Percentiles rank a stretch among this genome's conserved stretches.
Evolutionary conservation across 2,888 invertebrate genomes (phyloP).

Genomic region (Slavum lentiscoides): DNA sequence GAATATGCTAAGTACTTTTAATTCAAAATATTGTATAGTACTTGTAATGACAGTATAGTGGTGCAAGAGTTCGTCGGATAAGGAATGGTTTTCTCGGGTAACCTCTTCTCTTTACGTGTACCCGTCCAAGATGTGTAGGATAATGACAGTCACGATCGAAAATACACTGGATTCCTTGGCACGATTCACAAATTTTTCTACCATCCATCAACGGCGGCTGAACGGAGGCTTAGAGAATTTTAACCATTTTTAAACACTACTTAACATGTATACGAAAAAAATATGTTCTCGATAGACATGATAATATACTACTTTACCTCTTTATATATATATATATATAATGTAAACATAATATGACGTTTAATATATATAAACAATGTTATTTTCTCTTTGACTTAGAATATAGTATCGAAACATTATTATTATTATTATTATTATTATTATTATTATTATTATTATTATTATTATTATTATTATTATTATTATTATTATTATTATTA

Average conservation of each 20-base stretch:
- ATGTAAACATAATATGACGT: background rate
- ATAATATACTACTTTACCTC: too few species aligned
- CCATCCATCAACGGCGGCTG: conserved; percentile 26
- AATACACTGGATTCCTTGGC: conserved; percentile 53
- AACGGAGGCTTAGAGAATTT: conserved; percentile 19
- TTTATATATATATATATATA: background rate
- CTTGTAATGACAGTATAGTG: background rate
- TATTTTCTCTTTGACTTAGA: background rate
- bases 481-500: too few species aligned
- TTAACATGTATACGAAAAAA: conserved; percentile 21
- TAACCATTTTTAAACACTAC: conserved; percentile 39
- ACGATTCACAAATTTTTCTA: conserved; percentile 50
- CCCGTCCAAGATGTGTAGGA: conserved; percentile 34
- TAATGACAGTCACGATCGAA: conserved; percentile 52
- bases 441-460: too few species aligned
- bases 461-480: too few species aligned
- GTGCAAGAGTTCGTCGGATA: conserved; percentile 19
- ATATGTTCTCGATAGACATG: too few species aligned
- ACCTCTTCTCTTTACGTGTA: conserved; percentile 26
- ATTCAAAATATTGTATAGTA: conserved; percentile 1
- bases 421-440: background rate
- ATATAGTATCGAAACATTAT: too few species aligned
- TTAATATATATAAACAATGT: background rate
- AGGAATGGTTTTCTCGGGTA: conserved; percentile 42
- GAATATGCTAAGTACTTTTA: background rate